Evolutionary conservation across 2,113 vertebrate species (phyloP), one percentile per base, ranked within the genome.

Genomic region (Falcunculus frontatus): DNA sequence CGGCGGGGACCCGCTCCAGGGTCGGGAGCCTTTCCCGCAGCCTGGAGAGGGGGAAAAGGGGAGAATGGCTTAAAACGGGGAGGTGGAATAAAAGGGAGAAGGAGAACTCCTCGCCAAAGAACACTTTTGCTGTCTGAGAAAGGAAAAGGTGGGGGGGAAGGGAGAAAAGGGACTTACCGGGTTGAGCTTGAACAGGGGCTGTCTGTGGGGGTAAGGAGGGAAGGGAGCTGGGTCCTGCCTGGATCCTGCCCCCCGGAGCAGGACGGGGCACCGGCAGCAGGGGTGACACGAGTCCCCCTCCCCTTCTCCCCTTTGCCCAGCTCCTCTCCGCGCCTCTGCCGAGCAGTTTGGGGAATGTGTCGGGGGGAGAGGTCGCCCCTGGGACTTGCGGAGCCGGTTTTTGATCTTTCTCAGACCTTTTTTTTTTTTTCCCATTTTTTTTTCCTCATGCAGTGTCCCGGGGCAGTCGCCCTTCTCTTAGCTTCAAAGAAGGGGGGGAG

Each of bases 311-410:
- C 60, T 32, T 19, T 9, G 21, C 67, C 78, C 62, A 39, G 68
- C 68, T 92, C 50, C 52, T 49, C 55, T 80, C 76, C 53, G 42
- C 10, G 39, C 26, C 35, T n/a, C 42, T 37, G n/a, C 83, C 39
- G 22, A 15, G 33, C 65, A 37, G 12, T 83, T 87, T 37, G 64
- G 94, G 94, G 92, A 92, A 96, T 91, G 93, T 27, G 77, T 23
- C 35, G 52, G 53, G 89, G 72, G 82, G 64, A 78, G 74, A 80
- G 79, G 63, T 85, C 75, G 79, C 88, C 67, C 30, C 92, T 76
- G 59, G 88, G 92, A 94, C 93, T 90, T 89, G 95, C 67, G 93
- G 85, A 96, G 96, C 95, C 92, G 95, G 96, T 94, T 97, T 95
- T 94, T 91, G 69, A 80, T 89, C 85, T 94, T 78, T 92, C 86